A percentile compares a stretch with the other conserved stretches of the same genome.
These are phyloP conservation scores for Helobdella robusta DNA, from an alignment of 2,888 invertebrate species.

Conservation along the genomic window DNA sequence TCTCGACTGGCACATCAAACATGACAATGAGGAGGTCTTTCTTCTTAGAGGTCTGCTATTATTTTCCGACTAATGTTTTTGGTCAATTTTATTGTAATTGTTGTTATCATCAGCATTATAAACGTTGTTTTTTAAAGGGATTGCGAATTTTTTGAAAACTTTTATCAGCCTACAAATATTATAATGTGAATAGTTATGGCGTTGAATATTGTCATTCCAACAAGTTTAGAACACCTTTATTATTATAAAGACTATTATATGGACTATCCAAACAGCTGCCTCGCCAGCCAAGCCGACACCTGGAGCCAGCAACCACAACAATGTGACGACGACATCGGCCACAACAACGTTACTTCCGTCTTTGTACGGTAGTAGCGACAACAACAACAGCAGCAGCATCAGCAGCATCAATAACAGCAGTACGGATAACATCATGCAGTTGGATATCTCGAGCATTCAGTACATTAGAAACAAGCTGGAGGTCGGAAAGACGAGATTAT, in stretches of 20 bases:
- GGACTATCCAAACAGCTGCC: too few species aligned
- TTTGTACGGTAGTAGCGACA: too few species aligned
- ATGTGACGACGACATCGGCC: neutral
- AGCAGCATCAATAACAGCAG: neutral
- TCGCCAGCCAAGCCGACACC: neutral
- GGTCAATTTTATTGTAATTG: neutral
- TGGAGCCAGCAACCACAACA: neutral
- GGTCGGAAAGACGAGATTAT: conserved; percentile 72
- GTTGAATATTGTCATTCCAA: too few species aligned
- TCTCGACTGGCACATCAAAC: conserved; percentile 65
- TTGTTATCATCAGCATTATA: neutral
- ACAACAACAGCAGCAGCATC: neutral
- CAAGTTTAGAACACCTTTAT: too few species aligned
- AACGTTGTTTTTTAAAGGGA: too few species aligned
- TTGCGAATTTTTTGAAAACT: too few species aligned
- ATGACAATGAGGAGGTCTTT: conserved; percentile 38
- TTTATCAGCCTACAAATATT: too few species aligned
- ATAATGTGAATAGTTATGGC: too few species aligned
- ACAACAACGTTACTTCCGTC: neutral
- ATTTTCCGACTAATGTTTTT: neutral
- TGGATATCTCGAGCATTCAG: conserved; percentile 49
- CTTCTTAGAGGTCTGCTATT: neutral
- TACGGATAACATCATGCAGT: neutral
- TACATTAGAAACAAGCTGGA: conserved; percentile 80
- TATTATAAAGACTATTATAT: too few species aligned